Percentiles rank a stretch among this genome's conserved stretches.
These are phyloP conservation scores for Etheostoma nigrum DNA, from an alignment of 2,797 vertebrate species.

Conservation along the genomic window DNA sequence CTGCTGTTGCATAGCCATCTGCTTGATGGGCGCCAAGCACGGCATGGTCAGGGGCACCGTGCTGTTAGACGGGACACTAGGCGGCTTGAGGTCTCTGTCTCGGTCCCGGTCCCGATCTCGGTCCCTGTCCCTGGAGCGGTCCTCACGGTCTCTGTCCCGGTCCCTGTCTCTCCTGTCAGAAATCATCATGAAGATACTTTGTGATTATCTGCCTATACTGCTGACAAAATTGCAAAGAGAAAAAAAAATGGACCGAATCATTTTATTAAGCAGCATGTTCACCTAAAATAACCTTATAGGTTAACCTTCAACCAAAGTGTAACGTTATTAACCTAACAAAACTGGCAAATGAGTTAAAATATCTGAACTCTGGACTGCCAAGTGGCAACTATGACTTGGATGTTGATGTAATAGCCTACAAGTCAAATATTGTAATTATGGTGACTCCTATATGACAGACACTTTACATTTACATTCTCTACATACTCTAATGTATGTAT, in stretches of 20 bases:
- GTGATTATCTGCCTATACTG: neutral
- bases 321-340: no score
- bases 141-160: constrained; percentile 90
- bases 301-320: no score
- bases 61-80: constrained; percentile 60
- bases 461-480: neutral
- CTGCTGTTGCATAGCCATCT: constrained; percentile 91
- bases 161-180: constrained; percentile 86
- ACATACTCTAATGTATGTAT: neutral
- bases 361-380: neutral
- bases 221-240: neutral
- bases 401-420: neutral
- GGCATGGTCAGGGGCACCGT: constrained; percentile 33
- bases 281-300: no score
- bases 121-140: constrained; percentile 89
- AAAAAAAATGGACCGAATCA: neutral
- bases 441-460: neutral
- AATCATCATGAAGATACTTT: neutral
- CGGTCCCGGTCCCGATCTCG: constrained; percentile 88
- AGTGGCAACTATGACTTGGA: neutral
- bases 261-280: neutral
- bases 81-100: constrained; percentile 90
- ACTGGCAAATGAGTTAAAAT: neutral
- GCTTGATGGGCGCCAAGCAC: constrained; percentile 86
- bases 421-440: neutral